Conservation (phyloP, 2,113 vertebrate species). For the Rissa tridactyla region DNA sequence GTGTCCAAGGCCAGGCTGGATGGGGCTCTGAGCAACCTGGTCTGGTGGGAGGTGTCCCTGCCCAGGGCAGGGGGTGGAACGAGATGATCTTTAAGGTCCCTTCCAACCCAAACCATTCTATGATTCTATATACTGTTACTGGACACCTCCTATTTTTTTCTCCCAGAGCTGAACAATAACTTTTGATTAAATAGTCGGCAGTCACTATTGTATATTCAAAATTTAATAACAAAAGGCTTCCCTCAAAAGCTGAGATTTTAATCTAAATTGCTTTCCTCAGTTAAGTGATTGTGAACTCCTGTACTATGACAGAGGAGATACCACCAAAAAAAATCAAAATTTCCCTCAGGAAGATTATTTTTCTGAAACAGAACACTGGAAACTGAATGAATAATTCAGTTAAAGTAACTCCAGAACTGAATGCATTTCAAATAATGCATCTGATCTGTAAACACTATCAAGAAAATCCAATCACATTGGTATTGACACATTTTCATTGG, state of each 20-base stretch:
- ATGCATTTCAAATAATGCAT: slow-evolving; percentile 33
- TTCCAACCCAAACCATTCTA: neutral
- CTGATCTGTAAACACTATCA: slow-evolving; percentile 60
- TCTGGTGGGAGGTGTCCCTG: neutral
- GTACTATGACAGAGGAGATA: slow-evolving; percentile 46
- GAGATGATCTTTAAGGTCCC: neutral
- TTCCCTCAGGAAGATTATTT: slow-evolving; percentile 58
- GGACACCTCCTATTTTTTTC: slow-evolving; percentile 37
- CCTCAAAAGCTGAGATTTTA: slow-evolving; percentile 62
- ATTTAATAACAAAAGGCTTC: slow-evolving; percentile 69
- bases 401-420: slow-evolving; percentile 47
- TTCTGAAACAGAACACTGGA: slow-evolving; percentile 43
- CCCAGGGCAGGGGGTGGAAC: neutral
- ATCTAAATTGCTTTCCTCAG: slow-evolving; percentile 75
- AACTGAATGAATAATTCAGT: slow-evolving; percentile 73
- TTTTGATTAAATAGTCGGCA: slow-evolving; percentile 72
- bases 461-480: slow-evolving; percentile 53
- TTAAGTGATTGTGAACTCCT: slow-evolving; percentile 56
- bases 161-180: slow-evolving; percentile 50
- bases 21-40: neutral
- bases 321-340: slow-evolving; percentile 22
- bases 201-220: slow-evolving; percentile 47
- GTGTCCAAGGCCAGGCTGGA: neutral
- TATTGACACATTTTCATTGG: slow-evolving; percentile 61
- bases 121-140: neutral